phyloP scores from a whole-genome alignment of 2,113 vertebrate genomes.

The Himantopus leucocephalus region DNA sequence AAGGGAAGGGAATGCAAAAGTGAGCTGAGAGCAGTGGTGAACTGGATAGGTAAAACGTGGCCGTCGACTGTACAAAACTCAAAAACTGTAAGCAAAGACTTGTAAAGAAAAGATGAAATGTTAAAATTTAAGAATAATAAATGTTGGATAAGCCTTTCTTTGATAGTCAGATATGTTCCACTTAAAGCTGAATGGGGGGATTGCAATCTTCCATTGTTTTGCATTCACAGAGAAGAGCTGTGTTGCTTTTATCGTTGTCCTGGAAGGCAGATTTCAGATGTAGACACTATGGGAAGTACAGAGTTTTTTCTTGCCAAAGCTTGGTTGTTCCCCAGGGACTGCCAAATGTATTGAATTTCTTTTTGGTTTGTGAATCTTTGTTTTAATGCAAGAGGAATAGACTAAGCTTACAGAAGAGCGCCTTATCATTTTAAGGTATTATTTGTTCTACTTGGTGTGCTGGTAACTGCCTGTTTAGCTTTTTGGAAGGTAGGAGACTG shows the following conservation, averaged over 20 bases:
- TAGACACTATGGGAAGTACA: neutral
- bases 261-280: neutral
- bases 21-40: neutral
- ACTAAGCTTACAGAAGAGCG: neutral
- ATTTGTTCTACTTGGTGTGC: neutral
- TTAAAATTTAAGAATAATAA: neutral
- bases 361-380: neutral
- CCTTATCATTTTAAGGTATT: neutral
- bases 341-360: neutral
- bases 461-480: neutral
- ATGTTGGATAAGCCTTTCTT: neutral
- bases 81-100: neutral
- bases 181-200: neutral
- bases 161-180: neutral
- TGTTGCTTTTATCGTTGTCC: neutral
- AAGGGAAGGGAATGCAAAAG: neutral
- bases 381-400: neutral
- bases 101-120: neutral
- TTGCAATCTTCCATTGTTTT: neutral
- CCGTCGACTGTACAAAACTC: neutral
- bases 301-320: neutral
- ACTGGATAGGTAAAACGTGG: neutral
- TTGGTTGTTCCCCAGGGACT: neutral
- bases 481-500: neutral
- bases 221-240: neutral